Base-by-base conservation (phyloP, 2,797 vertebrate genomes). In the Aphelocoma californica region DNA sequence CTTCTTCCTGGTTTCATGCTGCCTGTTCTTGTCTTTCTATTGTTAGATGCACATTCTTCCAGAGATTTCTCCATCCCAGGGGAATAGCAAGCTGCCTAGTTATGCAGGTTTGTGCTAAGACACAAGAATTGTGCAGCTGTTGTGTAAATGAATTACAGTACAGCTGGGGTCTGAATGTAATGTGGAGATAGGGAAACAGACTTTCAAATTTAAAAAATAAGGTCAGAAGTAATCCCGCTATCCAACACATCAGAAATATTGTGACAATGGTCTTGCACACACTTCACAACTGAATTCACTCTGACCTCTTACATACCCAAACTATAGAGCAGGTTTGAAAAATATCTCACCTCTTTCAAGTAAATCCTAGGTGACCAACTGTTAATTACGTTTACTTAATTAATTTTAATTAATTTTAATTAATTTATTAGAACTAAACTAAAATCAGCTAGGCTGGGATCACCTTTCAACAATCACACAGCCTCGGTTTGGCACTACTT, bases 91-190 rank as follows among this genome's bases (percentile, higher is more conserved):
- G 51, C 73, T 81, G 81, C 56, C 77, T 53, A 45, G 62, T 84
- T 88, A 70, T 34, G 56, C 60, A 92, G 77, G 66, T 95, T 96
- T 96, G 77, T 51, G 51, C 74, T 31, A 47, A 78, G 69, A 91
- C 57, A 69, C 69, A 79, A 53, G 42, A 67, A 48, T 86, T 88
- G 73, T 64, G 31, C 51, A 86, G 47, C 2, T 7, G 54, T 56
- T 71, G 48, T 66, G 36, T 24, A 90, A 91, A 90, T 66, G 4
- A 83, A 66, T 74, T 75, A 31, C 65, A 75, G 17, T 48, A 48
- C 69, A 66, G 28, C 26, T 53, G 20, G 34, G n/a, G 34, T 64
- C 34, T 58, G 36, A 91, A 75, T 47, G 31, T 31, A 50, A 51
- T 2, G 5, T 82, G 23, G 45, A 90, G 31, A 40, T 71, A 74